Percentiles rank a stretch among this genome's conserved stretches.
Evolutionary conservation across 2,113 vertebrate genomes (phyloP).

Genomic region (Xyrauchen texanus): DNA sequence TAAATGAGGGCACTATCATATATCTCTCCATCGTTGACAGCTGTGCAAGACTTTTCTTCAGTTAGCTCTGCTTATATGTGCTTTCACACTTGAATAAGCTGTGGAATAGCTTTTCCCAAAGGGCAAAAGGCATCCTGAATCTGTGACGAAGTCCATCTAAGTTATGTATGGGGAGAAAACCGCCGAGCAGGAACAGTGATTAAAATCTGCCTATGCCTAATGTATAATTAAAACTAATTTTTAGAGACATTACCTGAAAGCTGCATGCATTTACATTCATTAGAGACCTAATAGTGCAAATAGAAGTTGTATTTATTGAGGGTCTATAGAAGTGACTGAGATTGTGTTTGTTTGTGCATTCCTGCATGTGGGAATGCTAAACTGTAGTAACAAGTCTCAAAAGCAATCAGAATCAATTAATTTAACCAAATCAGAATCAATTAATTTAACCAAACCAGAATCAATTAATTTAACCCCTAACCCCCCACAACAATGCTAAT

Average conservation of each 20-base stretch:
- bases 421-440: no score
- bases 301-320: neutral
- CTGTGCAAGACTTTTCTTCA: conserved; percentile 55
- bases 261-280: conserved; percentile 53
- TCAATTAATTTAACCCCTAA: no score
- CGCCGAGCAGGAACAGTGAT: conserved; percentile 59
- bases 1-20: conserved; percentile 62
- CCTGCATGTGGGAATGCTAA: no score
- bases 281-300: conserved; percentile 34
- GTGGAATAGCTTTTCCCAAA: conserved; percentile 34
- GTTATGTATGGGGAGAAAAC: conserved; percentile 62
- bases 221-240: conserved; percentile 70
- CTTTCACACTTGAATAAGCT: conserved; percentile 56
- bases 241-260: conserved; percentile 64
- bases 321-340: no score
- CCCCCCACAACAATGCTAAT: no score
- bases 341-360: no score
- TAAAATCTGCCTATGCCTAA: conserved; percentile 66
- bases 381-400: no score
- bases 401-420: no score
- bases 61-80: conserved; percentile 50
- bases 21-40: conserved; percentile 62
- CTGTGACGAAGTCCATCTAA: conserved; percentile 52
- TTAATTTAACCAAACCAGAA: no score
- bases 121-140: conserved; percentile 17